phyloP scores from a whole-genome alignment of 2,797 vertebrate species.

The Artibeus jamaicensis region DNA sequence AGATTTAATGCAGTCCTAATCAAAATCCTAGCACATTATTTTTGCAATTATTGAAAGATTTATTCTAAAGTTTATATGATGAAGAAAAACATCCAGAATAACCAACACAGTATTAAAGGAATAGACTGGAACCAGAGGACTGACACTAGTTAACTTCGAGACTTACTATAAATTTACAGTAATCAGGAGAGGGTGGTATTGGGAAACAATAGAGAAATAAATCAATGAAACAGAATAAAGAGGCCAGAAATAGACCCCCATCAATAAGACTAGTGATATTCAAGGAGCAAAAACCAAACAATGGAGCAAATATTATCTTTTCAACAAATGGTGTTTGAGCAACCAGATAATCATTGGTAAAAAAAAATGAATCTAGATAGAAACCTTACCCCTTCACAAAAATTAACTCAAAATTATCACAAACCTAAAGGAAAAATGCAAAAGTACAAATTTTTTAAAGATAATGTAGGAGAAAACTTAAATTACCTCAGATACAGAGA shows the following conservation, averaged over 20 bases:
- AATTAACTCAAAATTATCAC: neutral
- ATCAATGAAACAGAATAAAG: neutral
- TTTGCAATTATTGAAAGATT: neutral
- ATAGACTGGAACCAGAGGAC: neutral
- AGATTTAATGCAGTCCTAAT: neutral
- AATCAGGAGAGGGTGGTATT: too few species aligned
- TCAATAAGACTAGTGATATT: neutral
- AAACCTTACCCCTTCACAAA: neutral
- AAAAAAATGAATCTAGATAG: neutral
- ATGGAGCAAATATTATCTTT: neutral
- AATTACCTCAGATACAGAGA: neutral
- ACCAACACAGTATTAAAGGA: neutral
- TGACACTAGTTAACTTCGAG: neutral
- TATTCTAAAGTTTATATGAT: neutral
- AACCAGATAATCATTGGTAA: neutral
- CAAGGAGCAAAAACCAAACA: neutral
- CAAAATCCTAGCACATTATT: neutral
- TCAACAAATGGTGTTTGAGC: neutral
- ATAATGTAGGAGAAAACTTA: neutral
- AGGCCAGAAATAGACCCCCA: neutral
- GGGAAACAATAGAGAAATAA: too few species aligned
- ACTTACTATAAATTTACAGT: neutral
- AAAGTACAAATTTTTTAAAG: neutral
- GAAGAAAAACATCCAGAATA: neutral
- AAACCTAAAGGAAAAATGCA: neutral